Percentiles rank a stretch among this genome's conserved stretches.
These are phyloP conservation scores for Cantharis rustica DNA, from an alignment of 2,888 invertebrate species.

Conservation along the genomic window DNA sequence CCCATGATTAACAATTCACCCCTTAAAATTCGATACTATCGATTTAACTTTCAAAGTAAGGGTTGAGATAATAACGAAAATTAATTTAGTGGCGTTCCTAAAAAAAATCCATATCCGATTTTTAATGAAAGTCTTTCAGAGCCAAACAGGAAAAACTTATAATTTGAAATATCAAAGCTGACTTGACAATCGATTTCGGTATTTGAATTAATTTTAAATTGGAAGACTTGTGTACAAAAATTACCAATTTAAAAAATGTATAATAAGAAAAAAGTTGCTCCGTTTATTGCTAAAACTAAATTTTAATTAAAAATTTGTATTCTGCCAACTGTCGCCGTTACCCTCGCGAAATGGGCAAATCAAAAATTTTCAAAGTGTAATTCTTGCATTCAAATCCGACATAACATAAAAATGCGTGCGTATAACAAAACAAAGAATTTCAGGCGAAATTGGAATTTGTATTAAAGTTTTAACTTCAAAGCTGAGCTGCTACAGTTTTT, in stretches of 20 bases:
- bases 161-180: neutral
- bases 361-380: neutral
- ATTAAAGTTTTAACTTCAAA: neutral
- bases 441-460: neutral
- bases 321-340: neutral
- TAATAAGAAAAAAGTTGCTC: neutral
- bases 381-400: neutral
- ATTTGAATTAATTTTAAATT: neutral
- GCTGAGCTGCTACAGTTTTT: neutral
- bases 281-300: neutral
- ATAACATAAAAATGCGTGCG: neutral
- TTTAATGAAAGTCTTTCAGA: neutral
- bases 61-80: neutral
- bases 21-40: slow-evolving; percentile 36
- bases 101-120: neutral
- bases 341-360: neutral
- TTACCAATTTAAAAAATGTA: neutral
- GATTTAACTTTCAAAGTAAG: slow-evolving; percentile 17
- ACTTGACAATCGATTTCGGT: neutral
- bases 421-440: neutral
- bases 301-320: neutral
- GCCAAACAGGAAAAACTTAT: neutral
- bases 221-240: neutral
- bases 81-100: neutral
- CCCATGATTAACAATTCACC: slow-evolving; percentile 43